Conservation (phyloP, 2,113 vertebrate species). For the Bucco capensis region DNA sequence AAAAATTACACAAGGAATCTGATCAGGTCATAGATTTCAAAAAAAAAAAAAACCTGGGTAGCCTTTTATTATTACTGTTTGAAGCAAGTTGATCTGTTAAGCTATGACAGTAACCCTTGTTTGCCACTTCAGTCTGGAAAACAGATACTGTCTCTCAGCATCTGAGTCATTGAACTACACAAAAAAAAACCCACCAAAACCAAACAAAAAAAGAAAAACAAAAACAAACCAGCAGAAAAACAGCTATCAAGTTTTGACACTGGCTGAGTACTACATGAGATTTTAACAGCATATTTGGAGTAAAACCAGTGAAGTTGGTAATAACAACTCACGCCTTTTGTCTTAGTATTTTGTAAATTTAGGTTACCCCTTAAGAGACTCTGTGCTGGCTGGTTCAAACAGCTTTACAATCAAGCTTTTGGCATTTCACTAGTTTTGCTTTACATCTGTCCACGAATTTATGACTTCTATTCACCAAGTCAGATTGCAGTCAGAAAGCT, state of each 20-base stretch:
- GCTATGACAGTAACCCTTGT: neutral
- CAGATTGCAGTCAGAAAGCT: neutral
- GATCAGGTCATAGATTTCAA: neutral
- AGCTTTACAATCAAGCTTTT: neutral
- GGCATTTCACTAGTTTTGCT: neutral
- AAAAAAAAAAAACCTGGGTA: neutral
- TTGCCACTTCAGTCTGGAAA: neutral
- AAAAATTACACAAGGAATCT: neutral
- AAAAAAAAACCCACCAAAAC: neutral
- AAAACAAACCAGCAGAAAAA: neutral
- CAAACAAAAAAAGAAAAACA: no score
- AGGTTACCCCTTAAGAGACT: neutral
- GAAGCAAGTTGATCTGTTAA: neutral
- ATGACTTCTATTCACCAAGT: neutral
- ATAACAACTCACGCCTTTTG: neutral
- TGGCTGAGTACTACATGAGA: neutral
- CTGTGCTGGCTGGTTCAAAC: neutral
- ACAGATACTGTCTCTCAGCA: neutral
- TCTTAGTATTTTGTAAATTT: neutral
- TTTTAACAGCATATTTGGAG: neutral
- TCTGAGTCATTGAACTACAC: neutral
- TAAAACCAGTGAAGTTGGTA: neutral
- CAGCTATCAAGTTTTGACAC: neutral
- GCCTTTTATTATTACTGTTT: neutral
- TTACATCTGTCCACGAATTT: conserved; percentile 17